Evolutionary conservation across 2,888 invertebrate species (phyloP), one percentile per base, ranked within the genome.

Genomic region (Oligia strigilis): DNA sequence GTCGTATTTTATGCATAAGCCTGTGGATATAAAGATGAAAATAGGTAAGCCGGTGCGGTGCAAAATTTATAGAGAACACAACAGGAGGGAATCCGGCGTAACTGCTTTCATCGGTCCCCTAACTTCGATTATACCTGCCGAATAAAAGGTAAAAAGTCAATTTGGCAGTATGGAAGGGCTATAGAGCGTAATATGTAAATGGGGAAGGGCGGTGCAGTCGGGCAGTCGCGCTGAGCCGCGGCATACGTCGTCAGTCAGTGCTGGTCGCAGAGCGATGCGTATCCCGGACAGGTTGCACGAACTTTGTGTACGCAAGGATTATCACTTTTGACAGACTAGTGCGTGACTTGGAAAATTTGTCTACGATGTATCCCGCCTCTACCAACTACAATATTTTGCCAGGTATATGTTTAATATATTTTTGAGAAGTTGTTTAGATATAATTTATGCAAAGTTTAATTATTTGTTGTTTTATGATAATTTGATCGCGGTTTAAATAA

Each of bases 81-180:
- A 92, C 90, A 90, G 89, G 90, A 94, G 95, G 94, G 94, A 93
- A 92, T 93, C 90, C 92, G 90, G 92, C 89, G 91, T 92, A 91
- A 92, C 93, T 90, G 94, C 94, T 95, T 96, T 95, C 92, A 93
- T 93, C 92, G 92, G 93, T 95, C 95, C 97, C 97, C 97, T 92
- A 94, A 93, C 90, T 96, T 96, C 93, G 94, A 95, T 96, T 94
- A 87, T 96, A 96, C 96, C 96, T 96, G 96, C 93, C 93, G 96
- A 96, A 96, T 96, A 96, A 96, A 96, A 96, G 95, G 96, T 96
- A 97, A 95, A 96, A 97, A 96, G 97, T 97, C 96, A 97, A 96
- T 97, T 97, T 96, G 90, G 94, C 95, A 95, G 94, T 94, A 89
- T 96, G 94, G 96, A 96, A 97, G 97, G 96, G 96, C 96, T 96